Evolutionary conservation across 1,140 invertebrate species (phyloP).

Genomic region (Idris sp.): DNA sequence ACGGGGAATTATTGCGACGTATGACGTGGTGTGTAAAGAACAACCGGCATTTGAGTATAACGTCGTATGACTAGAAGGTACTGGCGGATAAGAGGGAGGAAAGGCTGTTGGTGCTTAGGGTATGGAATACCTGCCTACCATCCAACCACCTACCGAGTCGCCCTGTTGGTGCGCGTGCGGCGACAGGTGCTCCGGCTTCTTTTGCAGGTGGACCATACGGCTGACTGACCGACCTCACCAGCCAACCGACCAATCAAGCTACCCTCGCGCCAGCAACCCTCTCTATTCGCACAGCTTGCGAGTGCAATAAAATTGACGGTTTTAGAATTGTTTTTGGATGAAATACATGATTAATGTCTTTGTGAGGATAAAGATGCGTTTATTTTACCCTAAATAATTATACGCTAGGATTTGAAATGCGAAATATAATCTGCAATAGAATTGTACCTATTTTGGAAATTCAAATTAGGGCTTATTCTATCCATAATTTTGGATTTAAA

Average conservation of each 20-base stretch:
- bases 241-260: constrained; percentile 54
- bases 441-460: no score
- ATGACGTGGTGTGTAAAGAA: constrained; percentile 56
- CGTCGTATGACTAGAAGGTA: constrained; percentile 58
- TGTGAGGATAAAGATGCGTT: no score
- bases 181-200: constrained; percentile 72
- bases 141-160: constrained; percentile 64
- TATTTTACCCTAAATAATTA: no score
- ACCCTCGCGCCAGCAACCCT: constrained; percentile 54
- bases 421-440: no score
- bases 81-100: constrained; percentile 62
- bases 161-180: constrained; percentile 68
- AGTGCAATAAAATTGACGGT: no score
- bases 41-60: constrained; percentile 58
- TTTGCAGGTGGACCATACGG: constrained; percentile 73
- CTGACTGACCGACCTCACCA: constrained; percentile 53
- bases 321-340: no score
- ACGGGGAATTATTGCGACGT: constrained; percentile 43
- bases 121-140: constrained; percentile 41
- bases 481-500: no score
- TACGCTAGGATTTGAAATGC: no score
- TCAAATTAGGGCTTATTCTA: no score
- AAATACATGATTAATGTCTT: no score
- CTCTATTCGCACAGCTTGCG: no score
- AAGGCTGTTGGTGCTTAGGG: constrained; percentile 27